Percentiles rank a stretch among this genome's conserved stretches.
Evolutionary conservation across 1,140 invertebrate genomes (phyloP).

Genomic region (Aphaenogaster ashmeadi): DNA sequence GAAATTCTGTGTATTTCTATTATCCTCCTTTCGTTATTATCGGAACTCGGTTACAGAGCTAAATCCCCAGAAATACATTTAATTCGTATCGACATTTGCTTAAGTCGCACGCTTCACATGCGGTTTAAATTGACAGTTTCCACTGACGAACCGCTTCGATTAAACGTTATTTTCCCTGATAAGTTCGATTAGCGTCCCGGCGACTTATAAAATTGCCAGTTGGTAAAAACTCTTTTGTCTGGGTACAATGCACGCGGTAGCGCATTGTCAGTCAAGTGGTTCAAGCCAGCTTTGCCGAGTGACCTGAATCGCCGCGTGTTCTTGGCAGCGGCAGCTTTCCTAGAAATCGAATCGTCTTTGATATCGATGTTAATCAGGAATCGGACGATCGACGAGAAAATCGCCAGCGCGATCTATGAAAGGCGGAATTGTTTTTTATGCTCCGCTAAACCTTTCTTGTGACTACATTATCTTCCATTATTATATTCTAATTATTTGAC

Average conservation of each 20-base stretch:
- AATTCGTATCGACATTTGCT: conserved; percentile 22
- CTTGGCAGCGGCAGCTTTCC: conserved; percentile 14
- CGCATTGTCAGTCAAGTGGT: conserved; percentile 58
- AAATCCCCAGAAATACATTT: conserved; percentile 1
- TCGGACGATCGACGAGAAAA: neutral
- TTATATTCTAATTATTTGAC: neutral
- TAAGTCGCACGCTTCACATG: neutral
- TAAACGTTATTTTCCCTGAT: conserved; percentile 13
- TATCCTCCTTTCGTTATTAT: conserved; percentile 14
- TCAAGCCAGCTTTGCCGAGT: conserved; percentile 2
- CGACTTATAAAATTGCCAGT: conserved; percentile 44
- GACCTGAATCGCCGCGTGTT: conserved; percentile 35
- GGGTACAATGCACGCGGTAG: conserved; percentile 31
- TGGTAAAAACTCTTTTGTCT: conserved; percentile 49
- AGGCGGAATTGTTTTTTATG: neutral
- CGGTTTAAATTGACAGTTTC: neutral
- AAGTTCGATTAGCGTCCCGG: conserved; percentile 22
- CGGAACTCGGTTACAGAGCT: conserved; percentile 3
- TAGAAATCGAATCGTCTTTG: conserved; percentile 30
- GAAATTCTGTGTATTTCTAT: conserved; percentile 35
- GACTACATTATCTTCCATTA: conserved; percentile 4
- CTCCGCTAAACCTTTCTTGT: neutral
- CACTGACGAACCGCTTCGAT: neutral
- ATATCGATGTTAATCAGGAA: conserved; percentile 55
- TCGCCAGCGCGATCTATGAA: neutral